Conservation (phyloP, 2,797 vertebrate genomes). For the Karalla daura region DNA sequence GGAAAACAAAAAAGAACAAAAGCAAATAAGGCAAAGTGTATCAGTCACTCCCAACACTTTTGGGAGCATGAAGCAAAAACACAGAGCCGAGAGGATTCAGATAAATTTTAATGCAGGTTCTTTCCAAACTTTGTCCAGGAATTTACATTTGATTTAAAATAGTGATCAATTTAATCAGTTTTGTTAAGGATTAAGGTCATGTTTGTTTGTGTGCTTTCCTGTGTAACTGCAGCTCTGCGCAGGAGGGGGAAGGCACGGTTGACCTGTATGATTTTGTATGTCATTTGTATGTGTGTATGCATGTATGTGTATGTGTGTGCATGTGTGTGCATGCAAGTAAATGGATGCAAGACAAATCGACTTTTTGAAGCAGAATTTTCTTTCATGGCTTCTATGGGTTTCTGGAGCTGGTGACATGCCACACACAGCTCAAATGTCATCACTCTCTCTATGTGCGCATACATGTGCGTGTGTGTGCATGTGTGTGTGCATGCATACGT, state of each 20-base stretch:
- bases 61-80: no score
- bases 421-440: slow-evolving; percentile 65
- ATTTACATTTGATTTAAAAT: neutral
- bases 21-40: no score
- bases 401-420: slow-evolving; percentile 42
- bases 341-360: neutral
- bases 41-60: no score
- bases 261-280: slow-evolving; percentile 25
- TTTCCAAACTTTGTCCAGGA: neutral
- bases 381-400: slow-evolving; percentile 30
- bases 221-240: slow-evolving; percentile 28
- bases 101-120: no score
- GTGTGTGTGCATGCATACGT: slow-evolving; percentile 17
- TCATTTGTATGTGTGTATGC: slow-evolving; percentile 2
- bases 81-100: no score
- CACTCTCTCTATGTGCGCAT: neutral
- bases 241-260: slow-evolving; percentile 13
- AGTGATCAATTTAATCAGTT: neutral
- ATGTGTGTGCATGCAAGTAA: neutral
- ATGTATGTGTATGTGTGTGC: slow-evolving; percentile 2
- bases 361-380: slow-evolving; percentile 22
- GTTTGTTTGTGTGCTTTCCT: slow-evolving; percentile 30
- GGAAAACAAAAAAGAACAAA: no score
- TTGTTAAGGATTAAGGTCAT: slow-evolving; percentile 12
- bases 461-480: slow-evolving; percentile 5